These are phyloP conservation scores for Erebia palarica DNA, from an alignment of 2,888 invertebrate species.

Conservation along the genomic window DNA sequence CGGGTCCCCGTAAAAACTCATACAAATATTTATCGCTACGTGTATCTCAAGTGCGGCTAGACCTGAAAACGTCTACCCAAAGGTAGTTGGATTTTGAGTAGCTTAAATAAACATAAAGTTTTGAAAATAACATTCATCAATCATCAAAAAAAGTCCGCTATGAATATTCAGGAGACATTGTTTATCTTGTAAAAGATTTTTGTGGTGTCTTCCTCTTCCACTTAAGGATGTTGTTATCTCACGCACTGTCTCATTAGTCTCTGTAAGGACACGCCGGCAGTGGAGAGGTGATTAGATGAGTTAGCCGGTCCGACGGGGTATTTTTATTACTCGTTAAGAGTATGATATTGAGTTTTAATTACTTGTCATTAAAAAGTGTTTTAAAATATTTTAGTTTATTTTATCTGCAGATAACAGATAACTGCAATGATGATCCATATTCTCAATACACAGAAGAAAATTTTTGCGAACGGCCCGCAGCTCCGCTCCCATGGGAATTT, in stretches of 20 bases:
- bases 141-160: neutral
- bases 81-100: neutral
- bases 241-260: constrained; percentile 26
- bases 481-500: no score
- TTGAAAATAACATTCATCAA: constrained; percentile 7
- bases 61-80: neutral
- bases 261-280: constrained; percentile 15
- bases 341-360: constrained; percentile 11
- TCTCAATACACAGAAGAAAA: no score
- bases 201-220: constrained; percentile 12
- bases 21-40: no score
- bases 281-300: constrained; percentile 18
- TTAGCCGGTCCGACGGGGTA: neutral
- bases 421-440: no score
- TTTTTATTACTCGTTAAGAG: constrained; percentile 6
- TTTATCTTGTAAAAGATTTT: constrained; percentile 19
- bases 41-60: no score
- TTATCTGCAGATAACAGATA: no score
- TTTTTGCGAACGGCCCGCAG: no score
- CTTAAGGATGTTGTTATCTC: constrained; percentile 23
- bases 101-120: neutral
- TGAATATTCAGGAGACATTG: constrained; percentile 15
- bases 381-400: neutral
- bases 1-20: no score
- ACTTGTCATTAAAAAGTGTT: constrained; percentile 13